Conservation (phyloP, 64 coral and sea anemone species). For the Actinia tenebrosa region DNA sequence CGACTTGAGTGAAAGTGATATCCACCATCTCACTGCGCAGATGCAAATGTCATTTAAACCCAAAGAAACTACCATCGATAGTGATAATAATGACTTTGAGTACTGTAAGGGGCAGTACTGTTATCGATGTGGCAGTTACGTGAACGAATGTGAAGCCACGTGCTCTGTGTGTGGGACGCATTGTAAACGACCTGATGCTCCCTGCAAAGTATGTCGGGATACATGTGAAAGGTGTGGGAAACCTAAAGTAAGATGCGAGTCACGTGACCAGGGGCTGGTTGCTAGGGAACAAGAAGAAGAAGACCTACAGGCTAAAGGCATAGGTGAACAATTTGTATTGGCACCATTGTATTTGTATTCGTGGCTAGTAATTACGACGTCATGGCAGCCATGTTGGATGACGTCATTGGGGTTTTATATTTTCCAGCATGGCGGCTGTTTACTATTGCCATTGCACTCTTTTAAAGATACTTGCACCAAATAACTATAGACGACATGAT, state of each 20-base stretch:
- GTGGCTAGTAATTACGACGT: neutral
- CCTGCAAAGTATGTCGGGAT: conserved; percentile 56
- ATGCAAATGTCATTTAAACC: conserved; percentile 24
- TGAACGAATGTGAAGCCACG: conserved; percentile 33
- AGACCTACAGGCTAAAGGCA: neutral
- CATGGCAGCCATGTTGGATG: neutral
- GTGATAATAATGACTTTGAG: neutral
- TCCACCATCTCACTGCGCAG: conserved; percentile 31
- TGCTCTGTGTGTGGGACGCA: conserved; percentile 41
- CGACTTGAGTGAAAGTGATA: conserved; percentile 51
- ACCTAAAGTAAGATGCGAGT: conserved; percentile 32
- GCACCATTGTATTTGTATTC: neutral
- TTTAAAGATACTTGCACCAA: no score
- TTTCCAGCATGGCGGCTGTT: neutral
- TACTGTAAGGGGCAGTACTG: conserved; percentile 43
- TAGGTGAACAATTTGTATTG: conserved; percentile 1
- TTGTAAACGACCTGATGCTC: conserved; percentile 37
- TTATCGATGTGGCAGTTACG: conserved; percentile 28
- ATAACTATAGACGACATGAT: no score
- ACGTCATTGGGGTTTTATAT: neutral
- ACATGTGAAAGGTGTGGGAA: conserved; percentile 40
- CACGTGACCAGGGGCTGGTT: neutral
- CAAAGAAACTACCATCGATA: neutral
- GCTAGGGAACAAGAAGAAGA: conserved; percentile 26
- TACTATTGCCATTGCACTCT: no score